Percentiles rank a stretch among this genome's conserved stretches.
phyloP scores from a whole-genome alignment of 2,797 vertebrate genomes.

The Enteromius afrohamiltoni region DNA sequence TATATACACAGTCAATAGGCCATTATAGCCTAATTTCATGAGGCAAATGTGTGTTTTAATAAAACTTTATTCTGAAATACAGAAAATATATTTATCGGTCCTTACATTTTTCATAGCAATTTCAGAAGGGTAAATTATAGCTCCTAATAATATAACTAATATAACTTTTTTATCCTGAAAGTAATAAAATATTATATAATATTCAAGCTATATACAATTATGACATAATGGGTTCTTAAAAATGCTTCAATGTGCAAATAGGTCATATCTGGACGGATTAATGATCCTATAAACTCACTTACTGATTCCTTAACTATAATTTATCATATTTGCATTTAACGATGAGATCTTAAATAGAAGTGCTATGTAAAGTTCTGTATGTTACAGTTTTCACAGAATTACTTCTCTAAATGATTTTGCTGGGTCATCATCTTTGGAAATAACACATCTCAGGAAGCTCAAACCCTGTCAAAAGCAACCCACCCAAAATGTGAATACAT shows the following conservation, averaged over 20 bases:
- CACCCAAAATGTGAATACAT: conserved; percentile 3
- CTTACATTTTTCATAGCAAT: conserved; percentile 4
- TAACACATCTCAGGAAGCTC: neutral
- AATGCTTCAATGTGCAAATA: conserved; percentile 6
- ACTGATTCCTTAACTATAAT: neutral
- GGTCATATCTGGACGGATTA: neutral
- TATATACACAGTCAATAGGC: neutral
- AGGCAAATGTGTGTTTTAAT: conserved; percentile 29
- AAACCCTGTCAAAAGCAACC: conserved; percentile 11
- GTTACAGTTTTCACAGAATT: neutral
- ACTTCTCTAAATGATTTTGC: neutral
- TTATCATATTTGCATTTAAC: neutral
- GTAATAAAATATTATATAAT: conserved; percentile 11
- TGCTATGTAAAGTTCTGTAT: neutral
- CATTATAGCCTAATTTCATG: neutral
- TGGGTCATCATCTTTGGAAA: conserved; percentile 1
- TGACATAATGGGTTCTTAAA: neutral
- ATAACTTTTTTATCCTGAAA: no score
- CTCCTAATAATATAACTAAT: neutral
- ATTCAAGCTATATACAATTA: conserved; percentile 21
- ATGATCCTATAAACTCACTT: neutral
- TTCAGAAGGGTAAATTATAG: neutral
- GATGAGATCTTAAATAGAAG: conserved; percentile 1
- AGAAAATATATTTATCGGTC: conserved; percentile 20
- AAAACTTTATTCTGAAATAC: conserved; percentile 9